These are phyloP conservation scores for Channa striata DNA, from an alignment of 2,797 vertebrate species.

Conservation along the genomic window DNA sequence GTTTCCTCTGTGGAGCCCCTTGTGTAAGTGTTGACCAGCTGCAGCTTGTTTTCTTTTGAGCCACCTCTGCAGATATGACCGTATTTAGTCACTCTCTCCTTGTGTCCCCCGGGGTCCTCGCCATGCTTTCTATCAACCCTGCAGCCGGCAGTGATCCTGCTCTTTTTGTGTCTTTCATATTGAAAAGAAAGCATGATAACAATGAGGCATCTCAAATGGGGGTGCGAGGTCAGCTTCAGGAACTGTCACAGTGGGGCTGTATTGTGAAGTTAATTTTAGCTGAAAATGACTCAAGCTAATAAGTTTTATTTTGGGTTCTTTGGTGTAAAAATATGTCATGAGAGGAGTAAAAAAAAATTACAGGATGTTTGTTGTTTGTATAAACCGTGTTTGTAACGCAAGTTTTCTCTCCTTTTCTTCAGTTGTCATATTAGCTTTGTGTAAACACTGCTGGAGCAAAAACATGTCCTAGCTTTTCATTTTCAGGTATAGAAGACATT, in stretches of 20 bases:
- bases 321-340: background rate
- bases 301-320: constrained; percentile 6
- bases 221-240: background rate
- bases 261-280: background rate
- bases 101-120: constrained; percentile 16
- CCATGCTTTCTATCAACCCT: constrained; percentile 21
- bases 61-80: constrained; percentile 68
- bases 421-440: constrained; percentile 8
- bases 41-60: constrained; percentile 73
- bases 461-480: constrained; percentile 69
- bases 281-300: background rate
- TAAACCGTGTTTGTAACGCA: background rate
- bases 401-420: background rate
- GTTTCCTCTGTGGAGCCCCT: constrained; percentile 72
- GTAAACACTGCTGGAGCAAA: constrained; percentile 40
- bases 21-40: constrained; percentile 75
- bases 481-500: constrained; percentile 76
- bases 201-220: constrained; percentile 5
- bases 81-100: constrained; percentile 68
- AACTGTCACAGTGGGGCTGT: background rate
- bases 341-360: background rate
- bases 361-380: background rate
- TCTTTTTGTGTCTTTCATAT: constrained; percentile 35
- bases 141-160: constrained; percentile 23
- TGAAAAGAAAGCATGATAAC: constrained; percentile 2